These are phyloP conservation scores for Phocoena phocoena DNA, from an alignment of 2,113 vertebrate species.

Conservation along the genomic window DNA sequence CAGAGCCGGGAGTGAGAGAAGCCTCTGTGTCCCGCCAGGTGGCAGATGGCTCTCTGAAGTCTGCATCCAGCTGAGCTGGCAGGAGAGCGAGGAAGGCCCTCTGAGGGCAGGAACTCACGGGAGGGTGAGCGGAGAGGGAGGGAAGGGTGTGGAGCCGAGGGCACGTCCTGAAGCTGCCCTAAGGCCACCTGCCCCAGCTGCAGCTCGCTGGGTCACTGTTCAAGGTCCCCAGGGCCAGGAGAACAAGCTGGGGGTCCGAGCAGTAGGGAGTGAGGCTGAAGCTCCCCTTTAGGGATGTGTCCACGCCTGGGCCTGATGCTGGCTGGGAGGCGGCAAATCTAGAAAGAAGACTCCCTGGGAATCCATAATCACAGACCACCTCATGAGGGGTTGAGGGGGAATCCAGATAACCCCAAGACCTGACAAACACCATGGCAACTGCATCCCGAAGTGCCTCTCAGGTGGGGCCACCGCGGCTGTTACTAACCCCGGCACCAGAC, in stretches of 20 bases:
- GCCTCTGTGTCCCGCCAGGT: fast-evolving
- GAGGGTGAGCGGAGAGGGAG: fast-evolving
- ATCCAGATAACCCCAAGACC: not conserved
- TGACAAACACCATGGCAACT: fast-evolving
- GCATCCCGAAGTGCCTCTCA: fast-evolving
- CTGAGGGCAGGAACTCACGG: not conserved
- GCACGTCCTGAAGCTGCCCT: not conserved
- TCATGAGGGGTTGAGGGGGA: not conserved
- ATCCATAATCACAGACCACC: too few species aligned
- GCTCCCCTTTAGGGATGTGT: fast-evolving
- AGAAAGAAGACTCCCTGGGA: not conserved
- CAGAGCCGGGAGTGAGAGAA: not conserved
- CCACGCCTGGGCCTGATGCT: fast-evolving
- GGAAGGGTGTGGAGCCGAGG: not conserved
- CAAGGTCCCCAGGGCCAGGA: not conserved
- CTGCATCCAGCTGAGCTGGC: not conserved
- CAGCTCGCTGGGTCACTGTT: fast-evolving
- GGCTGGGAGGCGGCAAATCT: fast-evolving
- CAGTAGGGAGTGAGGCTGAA: fast-evolving
- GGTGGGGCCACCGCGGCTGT: not conserved
- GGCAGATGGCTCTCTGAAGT: fast-evolving
- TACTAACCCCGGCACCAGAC: fast-evolving
- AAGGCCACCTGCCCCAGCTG: not conserved
- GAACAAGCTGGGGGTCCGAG: not conserved
- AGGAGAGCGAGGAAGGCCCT: not conserved